Evolutionary conservation across 1,140 invertebrate genomes (phyloP).

Genomic region (Heliconius nattereri): DNA sequence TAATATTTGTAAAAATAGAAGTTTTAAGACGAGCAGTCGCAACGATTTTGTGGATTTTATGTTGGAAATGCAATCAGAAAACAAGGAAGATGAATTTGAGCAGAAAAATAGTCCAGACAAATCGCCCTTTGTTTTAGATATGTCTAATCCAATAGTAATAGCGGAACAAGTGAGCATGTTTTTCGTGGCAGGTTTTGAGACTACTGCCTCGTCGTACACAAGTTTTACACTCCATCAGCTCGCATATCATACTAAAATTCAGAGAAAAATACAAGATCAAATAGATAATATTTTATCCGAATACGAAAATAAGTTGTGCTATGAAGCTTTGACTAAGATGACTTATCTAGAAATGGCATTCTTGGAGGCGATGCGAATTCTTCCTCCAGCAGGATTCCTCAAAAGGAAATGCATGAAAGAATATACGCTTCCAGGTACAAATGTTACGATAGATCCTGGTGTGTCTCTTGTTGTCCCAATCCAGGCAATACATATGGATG

Average conservation of each 20-base stretch:
- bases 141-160: conserved; percentile 1
- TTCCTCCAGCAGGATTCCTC: conserved; percentile 19
- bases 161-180: conserved; percentile 29
- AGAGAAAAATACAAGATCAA: conserved; percentile 35
- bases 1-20: background rate
- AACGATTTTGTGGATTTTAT: conserved; percentile 4
- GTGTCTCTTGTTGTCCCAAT: conserved; percentile 39
- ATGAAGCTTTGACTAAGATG: conserved; percentile 60
- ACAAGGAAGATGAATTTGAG: background rate
- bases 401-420: conserved; percentile 33
- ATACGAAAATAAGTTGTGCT: conserved; percentile 58
- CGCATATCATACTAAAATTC: conserved; percentile 25
- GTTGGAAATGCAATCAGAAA: background rate
- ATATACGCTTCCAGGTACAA: conserved; percentile 39
- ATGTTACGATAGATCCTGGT: conserved; percentile 38
- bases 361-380: conserved; percentile 38
- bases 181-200: conserved; percentile 34
- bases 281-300: conserved; percentile 53
- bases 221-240: conserved; percentile 34
- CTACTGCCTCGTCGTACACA: conserved; percentile 25
- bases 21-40: background rate
- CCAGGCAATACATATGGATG: conserved; percentile 34
- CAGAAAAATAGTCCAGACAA: background rate
- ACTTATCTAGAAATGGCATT: conserved; percentile 60
- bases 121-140: background rate